Conservation (phyloP, 2,113 vertebrate genomes). For the Dipodomys stephensi region DNA sequence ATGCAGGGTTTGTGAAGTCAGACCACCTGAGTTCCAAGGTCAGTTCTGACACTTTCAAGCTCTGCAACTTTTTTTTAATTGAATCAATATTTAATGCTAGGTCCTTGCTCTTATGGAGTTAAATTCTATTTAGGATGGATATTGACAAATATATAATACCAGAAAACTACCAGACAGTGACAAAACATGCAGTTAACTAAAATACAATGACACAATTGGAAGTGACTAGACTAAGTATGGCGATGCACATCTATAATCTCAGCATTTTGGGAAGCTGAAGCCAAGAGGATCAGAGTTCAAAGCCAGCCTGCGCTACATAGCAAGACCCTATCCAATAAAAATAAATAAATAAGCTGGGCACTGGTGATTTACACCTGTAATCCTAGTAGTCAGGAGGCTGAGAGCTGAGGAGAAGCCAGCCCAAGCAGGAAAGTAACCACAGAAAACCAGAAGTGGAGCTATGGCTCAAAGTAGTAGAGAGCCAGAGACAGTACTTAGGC, state of each 20-base stretch:
- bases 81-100: background rate
- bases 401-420: too few relatives aligned
- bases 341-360: too few relatives aligned
- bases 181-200: background rate
- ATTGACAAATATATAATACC: background rate
- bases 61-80: background rate
- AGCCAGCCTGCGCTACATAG: background rate
- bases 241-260: background rate
- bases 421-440: background rate
- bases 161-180: background rate
- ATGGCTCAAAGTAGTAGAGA: too few relatives aligned
- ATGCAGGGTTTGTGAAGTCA: background rate
- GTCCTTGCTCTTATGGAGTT: background rate
- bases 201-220: background rate
- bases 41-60: background rate
- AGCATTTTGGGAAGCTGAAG: background rate
- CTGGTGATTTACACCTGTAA: too few relatives aligned
- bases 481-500: too few relatives aligned
- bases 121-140: background rate
- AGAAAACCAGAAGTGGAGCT: background rate
- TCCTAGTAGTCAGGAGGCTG: too few relatives aligned
- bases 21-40: background rate
- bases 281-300: background rate
- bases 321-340: background rate
- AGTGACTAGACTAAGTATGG: background rate